Percentiles rank a stretch among this genome's conserved stretches.
Evolutionary conservation across 2,113 vertebrate species (phyloP).

Genomic region (Noctilio leporinus): DNA sequence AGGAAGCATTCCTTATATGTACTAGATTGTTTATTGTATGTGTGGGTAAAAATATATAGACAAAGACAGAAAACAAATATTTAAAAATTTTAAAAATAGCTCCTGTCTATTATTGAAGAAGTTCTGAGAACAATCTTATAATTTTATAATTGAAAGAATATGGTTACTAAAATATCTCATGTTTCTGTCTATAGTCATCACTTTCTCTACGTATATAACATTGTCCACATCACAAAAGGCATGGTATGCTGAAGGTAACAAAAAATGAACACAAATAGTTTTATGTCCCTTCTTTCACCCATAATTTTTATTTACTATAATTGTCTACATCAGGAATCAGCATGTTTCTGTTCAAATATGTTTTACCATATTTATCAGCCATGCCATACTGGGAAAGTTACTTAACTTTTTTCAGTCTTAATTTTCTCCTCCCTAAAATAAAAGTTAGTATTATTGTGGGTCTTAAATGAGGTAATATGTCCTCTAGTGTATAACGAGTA

Average conservation of each 20-base stretch:
- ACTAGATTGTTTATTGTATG: conserved; percentile 49
- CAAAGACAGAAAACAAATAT: conserved; percentile 30
- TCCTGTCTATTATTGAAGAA: conserved; percentile 35
- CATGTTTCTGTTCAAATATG: neutral
- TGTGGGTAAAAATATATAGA: conserved; percentile 43
- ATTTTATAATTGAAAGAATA: neutral
- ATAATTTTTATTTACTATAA: neutral
- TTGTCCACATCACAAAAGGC: neutral
- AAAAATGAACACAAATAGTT: neutral
- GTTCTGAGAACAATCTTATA: conserved; percentile 24
- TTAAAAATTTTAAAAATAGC: conserved; percentile 30
- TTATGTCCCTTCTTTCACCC: neutral
- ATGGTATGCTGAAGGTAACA: neutral
- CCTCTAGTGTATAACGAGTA: neutral
- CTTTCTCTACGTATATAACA: neutral
- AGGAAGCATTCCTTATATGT: conserved; percentile 55
- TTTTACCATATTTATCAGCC: neutral
- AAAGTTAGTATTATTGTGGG: neutral
- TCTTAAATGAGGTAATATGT: neutral
- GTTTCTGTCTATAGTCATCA: neutral
- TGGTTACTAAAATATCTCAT: neutral
- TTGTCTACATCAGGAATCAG: neutral
- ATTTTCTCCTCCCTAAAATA: neutral
- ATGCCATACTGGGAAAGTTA: neutral
- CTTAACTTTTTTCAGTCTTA: neutral